Percentiles rank a stretch among this genome's conserved stretches.
These are phyloP conservation scores for Himalopsyche tibetana DNA, from an alignment of 2,888 invertebrate genomes.

Conservation along the genomic window DNA sequence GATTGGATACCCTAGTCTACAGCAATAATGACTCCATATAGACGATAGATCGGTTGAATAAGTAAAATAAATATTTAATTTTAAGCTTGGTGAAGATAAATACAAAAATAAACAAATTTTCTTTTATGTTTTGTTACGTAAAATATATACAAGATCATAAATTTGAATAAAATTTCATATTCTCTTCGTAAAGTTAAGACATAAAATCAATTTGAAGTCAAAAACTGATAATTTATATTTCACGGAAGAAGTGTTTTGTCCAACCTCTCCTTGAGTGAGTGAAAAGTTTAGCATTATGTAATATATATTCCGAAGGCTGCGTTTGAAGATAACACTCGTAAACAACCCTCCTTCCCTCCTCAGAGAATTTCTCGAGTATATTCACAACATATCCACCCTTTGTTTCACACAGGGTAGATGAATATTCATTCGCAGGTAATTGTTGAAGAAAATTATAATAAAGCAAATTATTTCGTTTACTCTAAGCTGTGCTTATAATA, in stretches of 20 bases:
- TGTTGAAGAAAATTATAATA: conserved; percentile 10
- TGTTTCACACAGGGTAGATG: neutral
- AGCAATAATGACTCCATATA: no score
- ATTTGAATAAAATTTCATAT: no score
- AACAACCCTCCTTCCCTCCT: conserved; percentile 6
- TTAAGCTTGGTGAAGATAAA: no score
- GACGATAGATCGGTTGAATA: no score
- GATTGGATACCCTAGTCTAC: no score
- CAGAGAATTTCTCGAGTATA: neutral
- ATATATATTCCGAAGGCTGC: conserved; percentile 10
- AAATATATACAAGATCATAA: no score
- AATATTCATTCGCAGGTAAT: conserved; percentile 29
- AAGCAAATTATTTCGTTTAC: neutral
- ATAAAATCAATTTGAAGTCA: neutral
- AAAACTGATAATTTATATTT: neutral
- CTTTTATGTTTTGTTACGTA: no score
- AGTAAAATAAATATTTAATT: no score
- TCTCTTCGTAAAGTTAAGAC: neutral
- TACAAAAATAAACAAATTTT: no score
- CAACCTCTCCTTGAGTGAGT: neutral
- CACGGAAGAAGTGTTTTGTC: neutral
- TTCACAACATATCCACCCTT: conserved; percentile 22
- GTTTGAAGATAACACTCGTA: conserved; percentile 42
- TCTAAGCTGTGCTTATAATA: no score
- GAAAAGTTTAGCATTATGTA: conserved; percentile 3